These are phyloP conservation scores for Anguilla marmorata DNA, from an alignment of 2,797 vertebrate genomes.

Conservation along the genomic window DNA sequence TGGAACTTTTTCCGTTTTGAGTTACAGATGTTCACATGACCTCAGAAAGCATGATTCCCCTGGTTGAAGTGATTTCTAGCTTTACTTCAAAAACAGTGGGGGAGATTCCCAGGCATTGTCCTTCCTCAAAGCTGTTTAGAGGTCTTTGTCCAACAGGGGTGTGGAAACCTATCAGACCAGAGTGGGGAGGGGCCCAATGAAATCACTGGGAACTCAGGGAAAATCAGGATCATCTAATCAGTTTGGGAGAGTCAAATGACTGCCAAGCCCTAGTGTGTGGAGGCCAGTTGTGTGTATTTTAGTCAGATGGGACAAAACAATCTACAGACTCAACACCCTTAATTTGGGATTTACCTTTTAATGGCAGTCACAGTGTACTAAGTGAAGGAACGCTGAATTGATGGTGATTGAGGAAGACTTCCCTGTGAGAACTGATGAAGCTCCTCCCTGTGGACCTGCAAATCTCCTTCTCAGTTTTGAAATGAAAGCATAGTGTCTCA, in stretches of 20 bases:
- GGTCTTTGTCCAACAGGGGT: background rate
- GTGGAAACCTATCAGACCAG: slow-evolving; percentile 8
- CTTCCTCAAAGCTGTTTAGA: background rate
- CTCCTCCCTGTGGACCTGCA: background rate
- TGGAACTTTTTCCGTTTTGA: slow-evolving; percentile 5
- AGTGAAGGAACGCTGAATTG: background rate
- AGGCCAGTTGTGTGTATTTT: background rate
- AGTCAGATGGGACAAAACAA: background rate
- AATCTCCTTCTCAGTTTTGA: background rate
- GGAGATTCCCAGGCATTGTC: background rate
- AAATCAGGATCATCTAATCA: background rate
- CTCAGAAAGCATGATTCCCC: slow-evolving; percentile 19
- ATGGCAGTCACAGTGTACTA: background rate
- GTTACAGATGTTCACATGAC: slow-evolving; percentile 20
- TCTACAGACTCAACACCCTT: background rate
- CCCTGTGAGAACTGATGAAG: background rate
- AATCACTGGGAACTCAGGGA: background rate
- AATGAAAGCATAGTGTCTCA: slow-evolving; percentile 1
- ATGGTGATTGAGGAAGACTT: slow-evolving; percentile 11
- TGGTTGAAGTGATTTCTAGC: background rate
- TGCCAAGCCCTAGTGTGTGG: background rate
- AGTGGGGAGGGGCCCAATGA: background rate
- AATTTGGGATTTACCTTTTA: background rate
- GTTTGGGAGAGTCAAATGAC: background rate
- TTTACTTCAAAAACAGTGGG: background rate